Evolutionary conservation across 2,797 vertebrate genomes (phyloP).

Genomic region (Chiroxiphia lanceolata): DNA sequence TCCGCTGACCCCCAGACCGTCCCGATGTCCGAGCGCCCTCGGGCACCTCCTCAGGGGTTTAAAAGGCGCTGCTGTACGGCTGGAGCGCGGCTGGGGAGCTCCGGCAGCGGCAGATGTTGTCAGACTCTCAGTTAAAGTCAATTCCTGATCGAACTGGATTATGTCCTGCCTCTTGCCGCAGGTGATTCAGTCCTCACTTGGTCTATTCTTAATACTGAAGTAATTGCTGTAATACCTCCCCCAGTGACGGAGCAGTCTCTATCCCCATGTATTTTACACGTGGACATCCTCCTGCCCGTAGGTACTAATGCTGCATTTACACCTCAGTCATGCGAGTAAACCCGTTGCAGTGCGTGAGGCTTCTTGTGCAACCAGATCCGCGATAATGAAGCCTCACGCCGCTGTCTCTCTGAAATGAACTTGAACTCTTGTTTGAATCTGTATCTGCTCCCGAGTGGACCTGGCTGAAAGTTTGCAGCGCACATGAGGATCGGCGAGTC

Average conservation of each 20-base stretch:
- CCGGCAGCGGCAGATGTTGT: not conserved
- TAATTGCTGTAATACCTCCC: not conserved
- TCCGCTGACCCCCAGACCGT: not conserved
- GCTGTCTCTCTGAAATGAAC: not conserved
- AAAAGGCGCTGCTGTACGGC: not conserved
- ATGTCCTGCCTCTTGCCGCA: not conserved
- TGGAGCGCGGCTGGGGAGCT: not conserved
- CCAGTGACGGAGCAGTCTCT: not conserved
- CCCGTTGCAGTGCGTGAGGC: not conserved
- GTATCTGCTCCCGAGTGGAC: not conserved
- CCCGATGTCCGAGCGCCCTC: not conserved
- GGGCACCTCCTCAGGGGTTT: not conserved
- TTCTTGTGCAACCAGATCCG: not conserved
- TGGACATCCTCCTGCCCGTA: not conserved
- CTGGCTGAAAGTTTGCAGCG: not conserved
- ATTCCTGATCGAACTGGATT: not conserved
- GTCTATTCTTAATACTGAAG: not conserved
- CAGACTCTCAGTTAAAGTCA: not conserved
- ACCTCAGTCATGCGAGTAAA: not conserved
- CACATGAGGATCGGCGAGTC: accelerated
- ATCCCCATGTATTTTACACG: not conserved
- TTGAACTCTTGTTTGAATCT: not conserved
- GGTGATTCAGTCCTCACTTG: not conserved
- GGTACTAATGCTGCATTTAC: not conserved
- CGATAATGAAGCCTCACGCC: not conserved